Conservation (phyloP, 2,797 vertebrate genomes). For the Gymnothorax reevesii region DNA sequence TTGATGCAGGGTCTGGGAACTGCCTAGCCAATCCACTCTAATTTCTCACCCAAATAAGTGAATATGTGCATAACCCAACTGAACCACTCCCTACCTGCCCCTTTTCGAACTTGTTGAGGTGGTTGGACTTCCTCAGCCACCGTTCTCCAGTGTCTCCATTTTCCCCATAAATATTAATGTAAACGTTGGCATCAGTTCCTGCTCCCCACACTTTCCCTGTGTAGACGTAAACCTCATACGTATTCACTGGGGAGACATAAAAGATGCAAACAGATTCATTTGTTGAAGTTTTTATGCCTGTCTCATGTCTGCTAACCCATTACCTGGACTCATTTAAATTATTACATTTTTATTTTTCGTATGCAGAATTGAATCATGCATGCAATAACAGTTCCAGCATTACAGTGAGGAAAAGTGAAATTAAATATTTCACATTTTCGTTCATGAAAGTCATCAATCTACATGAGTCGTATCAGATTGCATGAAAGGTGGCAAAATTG, state of each 20-base stretch:
- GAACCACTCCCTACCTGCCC: slow-evolving; percentile 74
- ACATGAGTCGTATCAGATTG: neutral
- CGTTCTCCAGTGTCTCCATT: slow-evolving; percentile 92
- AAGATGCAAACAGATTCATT: slow-evolving; percentile 14
- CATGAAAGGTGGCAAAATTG: neutral
- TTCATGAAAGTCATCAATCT: neutral
- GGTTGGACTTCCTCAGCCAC: slow-evolving; percentile 83
- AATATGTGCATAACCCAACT: neutral
- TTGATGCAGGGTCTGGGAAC: neutral
- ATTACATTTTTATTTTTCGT: too few species aligned
- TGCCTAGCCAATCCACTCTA: neutral
- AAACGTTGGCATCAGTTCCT: slow-evolving; percentile 91
- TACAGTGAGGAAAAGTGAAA: too few species aligned
- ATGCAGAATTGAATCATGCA: too few species aligned
- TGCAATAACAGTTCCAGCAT: too few species aligned
- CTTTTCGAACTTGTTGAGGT: slow-evolving; percentile 94
- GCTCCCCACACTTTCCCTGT: slow-evolving; percentile 85
- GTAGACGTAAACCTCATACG: slow-evolving; percentile 85
- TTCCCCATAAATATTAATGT: slow-evolving; percentile 87
- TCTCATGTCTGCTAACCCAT: neutral
- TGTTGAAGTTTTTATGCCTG: neutral
- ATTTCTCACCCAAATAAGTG: neutral
- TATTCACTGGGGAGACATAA: slow-evolving; percentile 73
- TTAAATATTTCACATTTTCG: neutral
- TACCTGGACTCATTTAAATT: neutral